phyloP scores from a whole-genome alignment of 2,797 vertebrate genomes.

The Rhinophrynus dorsalis region DNA sequence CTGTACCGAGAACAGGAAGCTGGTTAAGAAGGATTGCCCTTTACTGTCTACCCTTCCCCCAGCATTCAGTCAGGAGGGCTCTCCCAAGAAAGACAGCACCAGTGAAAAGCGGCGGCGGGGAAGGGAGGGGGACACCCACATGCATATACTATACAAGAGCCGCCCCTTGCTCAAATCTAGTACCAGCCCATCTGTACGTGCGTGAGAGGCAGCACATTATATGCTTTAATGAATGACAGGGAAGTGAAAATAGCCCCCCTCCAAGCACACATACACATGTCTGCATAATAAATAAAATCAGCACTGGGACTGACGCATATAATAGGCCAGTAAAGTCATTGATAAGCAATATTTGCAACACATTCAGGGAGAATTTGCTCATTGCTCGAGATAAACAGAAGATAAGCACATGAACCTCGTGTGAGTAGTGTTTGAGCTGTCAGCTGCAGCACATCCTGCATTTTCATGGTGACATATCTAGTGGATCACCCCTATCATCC shows the following conservation, averaged over 20 bases:
- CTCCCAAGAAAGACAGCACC: slow-evolving; percentile 29
- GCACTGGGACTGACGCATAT: not conserved
- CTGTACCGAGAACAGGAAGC: slow-evolving; percentile 25
- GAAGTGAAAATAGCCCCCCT: not conserved
- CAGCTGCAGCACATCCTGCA: not conserved
- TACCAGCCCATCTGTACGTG: not conserved
- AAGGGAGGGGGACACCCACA: not conserved
- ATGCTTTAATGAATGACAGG: no score
- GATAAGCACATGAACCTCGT: not conserved
- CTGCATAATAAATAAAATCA: not conserved
- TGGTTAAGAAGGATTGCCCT: slow-evolving; percentile 43
- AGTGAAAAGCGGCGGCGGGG: no score
- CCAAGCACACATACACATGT: slow-evolving; percentile 15
- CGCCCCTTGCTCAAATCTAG: no score
- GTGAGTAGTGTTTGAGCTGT: not conserved
- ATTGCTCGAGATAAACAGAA: no score
- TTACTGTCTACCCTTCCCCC: slow-evolving; percentile 39
- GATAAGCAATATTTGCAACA: no score
- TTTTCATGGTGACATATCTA: not conserved
- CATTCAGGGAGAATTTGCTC: no score
- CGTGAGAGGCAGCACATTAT: no score
- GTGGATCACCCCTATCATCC: not conserved
- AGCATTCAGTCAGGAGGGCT: slow-evolving; percentile 23
- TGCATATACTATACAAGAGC: no score
- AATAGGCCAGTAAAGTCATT: no score